Conservation (phyloP, 2,113 vertebrate genomes). For the Pollimyrus isidori region DNA sequence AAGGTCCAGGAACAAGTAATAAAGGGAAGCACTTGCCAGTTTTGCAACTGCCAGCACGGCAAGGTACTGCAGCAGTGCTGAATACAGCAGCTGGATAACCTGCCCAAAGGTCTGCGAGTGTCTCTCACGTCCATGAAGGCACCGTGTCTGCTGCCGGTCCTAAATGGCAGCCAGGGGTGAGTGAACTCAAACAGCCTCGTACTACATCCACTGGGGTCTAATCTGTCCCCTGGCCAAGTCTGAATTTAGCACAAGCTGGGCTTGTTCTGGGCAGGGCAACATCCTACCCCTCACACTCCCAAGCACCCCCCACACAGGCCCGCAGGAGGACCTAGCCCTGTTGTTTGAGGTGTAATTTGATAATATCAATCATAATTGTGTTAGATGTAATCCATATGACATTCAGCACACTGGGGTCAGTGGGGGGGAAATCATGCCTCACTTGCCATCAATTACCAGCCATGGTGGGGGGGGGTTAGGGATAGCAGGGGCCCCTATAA, state of each 20-base stretch:
- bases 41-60: neutral
- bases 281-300: slow-evolving; percentile 16
- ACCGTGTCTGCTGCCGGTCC: neutral
- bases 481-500: slow-evolving; percentile 63
- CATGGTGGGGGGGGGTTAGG: slow-evolving; percentile 64
- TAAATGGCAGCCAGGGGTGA: neutral
- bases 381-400: slow-evolving; percentile 87
- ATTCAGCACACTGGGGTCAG: slow-evolving; percentile 82
- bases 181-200: neutral
- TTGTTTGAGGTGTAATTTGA: slow-evolving; percentile 70
- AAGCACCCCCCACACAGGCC: neutral
- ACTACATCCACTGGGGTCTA: neutral
- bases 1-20: neutral
- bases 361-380: slow-evolving; percentile 89
- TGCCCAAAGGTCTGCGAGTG: neutral
- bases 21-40: neutral
- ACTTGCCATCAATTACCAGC: slow-evolving; percentile 92
- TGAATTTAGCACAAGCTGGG: neutral
- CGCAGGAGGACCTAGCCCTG: slow-evolving; percentile 27
- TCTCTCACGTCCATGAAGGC: neutral
- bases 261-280: neutral
- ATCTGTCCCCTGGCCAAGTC: neutral
- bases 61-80: neutral
- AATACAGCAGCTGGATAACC: neutral
- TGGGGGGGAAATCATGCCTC: slow-evolving; percentile 74